These are phyloP conservation scores for Drosophila nebulosa DNA, from an alignment of 1,140 invertebrate species.

Conservation along the genomic window DNA sequence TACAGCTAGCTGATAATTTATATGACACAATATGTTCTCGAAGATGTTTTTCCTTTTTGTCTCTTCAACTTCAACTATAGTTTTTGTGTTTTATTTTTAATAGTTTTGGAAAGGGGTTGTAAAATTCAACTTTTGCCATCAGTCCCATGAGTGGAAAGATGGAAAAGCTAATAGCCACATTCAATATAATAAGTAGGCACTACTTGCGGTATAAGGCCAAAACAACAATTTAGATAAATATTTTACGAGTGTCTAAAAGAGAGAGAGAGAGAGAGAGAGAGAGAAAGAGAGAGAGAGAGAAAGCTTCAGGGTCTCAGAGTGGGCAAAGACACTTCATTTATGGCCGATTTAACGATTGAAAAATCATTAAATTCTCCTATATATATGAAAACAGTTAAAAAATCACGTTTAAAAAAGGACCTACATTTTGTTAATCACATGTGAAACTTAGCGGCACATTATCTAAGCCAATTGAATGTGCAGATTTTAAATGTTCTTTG, in stretches of 20 bases:
- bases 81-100: conserved; percentile 24
- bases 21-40: conserved; percentile 53
- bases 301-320: background rate
- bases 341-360: background rate
- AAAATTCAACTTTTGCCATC: background rate
- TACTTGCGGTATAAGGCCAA: background rate
- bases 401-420: too few relatives aligned
- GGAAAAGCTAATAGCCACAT: background rate
- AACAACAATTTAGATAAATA: background rate
- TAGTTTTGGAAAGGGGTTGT: conserved; percentile 14
- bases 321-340: background rate
- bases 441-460: too few relatives aligned
- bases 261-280: too few relatives aligned
- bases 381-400: too few relatives aligned
- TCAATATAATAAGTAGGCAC: background rate
- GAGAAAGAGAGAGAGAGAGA: background rate
- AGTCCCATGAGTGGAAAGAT: background rate
- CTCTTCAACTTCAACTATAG: background rate
- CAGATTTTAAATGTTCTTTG: too few relatives aligned
- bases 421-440: too few relatives aligned
- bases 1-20: conserved; percentile 55
- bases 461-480: too few relatives aligned
- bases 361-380: background rate
- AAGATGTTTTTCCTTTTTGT: background rate
- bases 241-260: background rate